A percentile compares a stretch with the other conserved stretches of the same genome.
Evolutionary conservation across 1,140 invertebrate genomes (phyloP).

Genomic region (Dreissena polymorpha): DNA sequence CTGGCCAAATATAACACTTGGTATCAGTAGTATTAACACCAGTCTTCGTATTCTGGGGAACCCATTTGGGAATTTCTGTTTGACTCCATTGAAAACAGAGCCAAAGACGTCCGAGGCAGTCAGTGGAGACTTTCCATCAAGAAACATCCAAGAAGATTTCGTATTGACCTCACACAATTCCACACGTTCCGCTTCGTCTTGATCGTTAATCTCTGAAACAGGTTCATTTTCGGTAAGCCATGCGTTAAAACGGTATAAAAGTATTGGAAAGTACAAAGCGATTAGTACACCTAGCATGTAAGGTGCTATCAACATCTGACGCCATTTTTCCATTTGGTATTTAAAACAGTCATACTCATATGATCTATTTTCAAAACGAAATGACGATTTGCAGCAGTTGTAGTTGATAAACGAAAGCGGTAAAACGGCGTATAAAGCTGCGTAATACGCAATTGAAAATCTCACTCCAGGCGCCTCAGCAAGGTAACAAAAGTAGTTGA

Average conservation of each 20-base stretch:
- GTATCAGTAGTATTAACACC: neutral
- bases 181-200: no score
- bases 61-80: neutral
- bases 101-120: neutral
- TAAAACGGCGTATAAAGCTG: no score
- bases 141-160: neutral
- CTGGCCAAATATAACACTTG: constrained; percentile 23
- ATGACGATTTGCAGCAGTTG: no score
- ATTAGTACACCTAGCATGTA: constrained; percentile 11
- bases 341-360: neutral
- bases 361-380: neutral
- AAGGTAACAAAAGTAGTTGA: no score
- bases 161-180: neutral
- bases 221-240: neutral
- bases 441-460: no score
- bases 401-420: no score
- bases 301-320: neutral
- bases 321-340: neutral
- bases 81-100: neutral
- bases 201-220: no score
- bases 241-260: neutral
- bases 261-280: constrained; percentile 18
- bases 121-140: constrained; percentile 11
- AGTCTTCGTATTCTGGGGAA: neutral
- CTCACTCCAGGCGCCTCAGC: no score